Evolutionary conservation across 2,113 vertebrate species (phyloP), one percentile per base, ranked within the genome.

Genomic region (Ammodramus savannarum): DNA sequence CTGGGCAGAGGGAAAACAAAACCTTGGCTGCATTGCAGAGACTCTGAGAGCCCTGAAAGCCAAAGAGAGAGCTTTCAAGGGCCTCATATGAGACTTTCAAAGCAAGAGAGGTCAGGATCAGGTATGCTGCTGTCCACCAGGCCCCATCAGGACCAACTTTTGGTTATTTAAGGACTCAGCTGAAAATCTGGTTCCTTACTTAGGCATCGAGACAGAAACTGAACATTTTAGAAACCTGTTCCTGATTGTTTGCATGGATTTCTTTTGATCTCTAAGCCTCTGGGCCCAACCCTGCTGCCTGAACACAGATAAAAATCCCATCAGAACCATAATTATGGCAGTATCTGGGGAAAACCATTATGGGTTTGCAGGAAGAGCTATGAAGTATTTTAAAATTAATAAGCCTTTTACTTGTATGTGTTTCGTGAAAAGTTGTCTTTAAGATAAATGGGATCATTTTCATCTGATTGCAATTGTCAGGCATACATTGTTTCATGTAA

Each of bases 1-100:
- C 99, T 99, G 96, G 2, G 74, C 49, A n/a, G 48, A 59, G 46
- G 44, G 57, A 73, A 51, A 52, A 61, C 26, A 29, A 51, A 65
- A 72, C 76, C 41, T 32, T 1, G 2, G 5, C 31, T 61, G 15
- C 11, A 21, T 9, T 59, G 31, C 2, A 36, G 8, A n/a, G 11
- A 20, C n/a, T 46, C 49, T 26, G 18, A 25, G 43, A 80, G 72
- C 55, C 63, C 4, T 2, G 10, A 26, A 67, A 91, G 58, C 67
- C 75, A 55, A 82, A 63, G 57, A 10, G 44, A 22, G 20, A 32
- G 31, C 54, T 51, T 34, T 13, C 16, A 41, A 27, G 55, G 46
- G 43, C 34, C 59, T 41, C 15, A 25, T 31, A 20, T 48, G 67
- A 80, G 54, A 62, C 46, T 89, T 87, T 27, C 29, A 77, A 55